phyloP scores from a whole-genome alignment of 2,797 vertebrate genomes.

The Sternotherus odoratus region DNA sequence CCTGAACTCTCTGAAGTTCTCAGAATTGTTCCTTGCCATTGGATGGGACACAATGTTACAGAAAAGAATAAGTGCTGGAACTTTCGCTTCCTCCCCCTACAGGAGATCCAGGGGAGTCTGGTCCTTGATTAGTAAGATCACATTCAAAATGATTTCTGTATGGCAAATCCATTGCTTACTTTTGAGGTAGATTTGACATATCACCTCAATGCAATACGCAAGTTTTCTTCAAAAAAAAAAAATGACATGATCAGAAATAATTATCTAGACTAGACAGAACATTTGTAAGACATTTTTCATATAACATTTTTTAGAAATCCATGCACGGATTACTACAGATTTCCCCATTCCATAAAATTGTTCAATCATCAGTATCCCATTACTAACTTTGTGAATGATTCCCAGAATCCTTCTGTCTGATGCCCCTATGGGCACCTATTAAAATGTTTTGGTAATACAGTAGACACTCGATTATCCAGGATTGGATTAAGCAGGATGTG shows the following conservation, averaged over 20 bases:
- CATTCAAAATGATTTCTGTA: background rate
- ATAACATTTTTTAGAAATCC: background rate
- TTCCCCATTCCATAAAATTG: background rate
- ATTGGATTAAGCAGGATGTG: too few relatives aligned
- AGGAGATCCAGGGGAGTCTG: background rate
- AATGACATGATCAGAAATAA: background rate
- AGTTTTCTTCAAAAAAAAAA: background rate
- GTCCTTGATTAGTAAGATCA: background rate
- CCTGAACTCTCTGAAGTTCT: background rate
- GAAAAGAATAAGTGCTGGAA: background rate
- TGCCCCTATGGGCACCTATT: background rate
- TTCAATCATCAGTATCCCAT: background rate
- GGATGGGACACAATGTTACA: background rate
- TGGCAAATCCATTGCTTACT: background rate
- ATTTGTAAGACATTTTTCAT: background rate
- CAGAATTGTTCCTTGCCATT: background rate
- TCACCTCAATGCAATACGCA: rapidly evolving
- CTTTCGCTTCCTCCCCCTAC: background rate
- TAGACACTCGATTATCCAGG: too few relatives aligned
- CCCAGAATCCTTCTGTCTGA: background rate
- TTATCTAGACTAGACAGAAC: background rate
- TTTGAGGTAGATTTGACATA: background rate
- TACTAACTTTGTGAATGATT: background rate
- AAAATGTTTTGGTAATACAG: background rate
- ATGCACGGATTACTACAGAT: background rate